phyloP scores from a whole-genome alignment of 2,888 invertebrate genomes.

The Bombyx huttoni region DNA sequence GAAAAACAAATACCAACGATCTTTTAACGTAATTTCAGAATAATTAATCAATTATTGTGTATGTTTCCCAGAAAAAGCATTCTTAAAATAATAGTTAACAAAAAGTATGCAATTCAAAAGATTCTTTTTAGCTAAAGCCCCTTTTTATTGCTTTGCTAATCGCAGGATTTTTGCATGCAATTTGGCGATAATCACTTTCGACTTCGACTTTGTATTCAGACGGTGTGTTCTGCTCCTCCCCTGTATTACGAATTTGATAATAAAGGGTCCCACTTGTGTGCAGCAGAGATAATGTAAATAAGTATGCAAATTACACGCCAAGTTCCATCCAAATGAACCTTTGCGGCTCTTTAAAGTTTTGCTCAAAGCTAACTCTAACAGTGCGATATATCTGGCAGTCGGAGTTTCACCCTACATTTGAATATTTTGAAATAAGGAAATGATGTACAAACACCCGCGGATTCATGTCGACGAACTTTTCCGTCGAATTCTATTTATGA shows the following conservation, averaged over 20 bases:
- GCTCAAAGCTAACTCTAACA: conserved; percentile 42
- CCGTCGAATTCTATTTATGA: conserved; percentile 36
- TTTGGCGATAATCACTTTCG: conserved; percentile 58
- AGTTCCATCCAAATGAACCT: conserved; percentile 68
- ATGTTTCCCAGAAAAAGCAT: background rate
- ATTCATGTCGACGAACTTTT: conserved; percentile 39
- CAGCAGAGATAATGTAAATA: conserved; percentile 72
- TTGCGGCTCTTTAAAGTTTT: conserved; percentile 62
- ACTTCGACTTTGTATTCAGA: conserved; percentile 60
- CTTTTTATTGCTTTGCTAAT: conserved; percentile 47
- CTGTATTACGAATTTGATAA: conserved; percentile 66
- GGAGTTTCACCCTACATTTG: conserved; percentile 24
- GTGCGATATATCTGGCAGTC: conserved; percentile 30
- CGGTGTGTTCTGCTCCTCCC: conserved; percentile 32
- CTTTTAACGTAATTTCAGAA: too few species aligned
- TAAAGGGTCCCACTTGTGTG: conserved; percentile 68
- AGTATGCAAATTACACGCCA: conserved; percentile 68
- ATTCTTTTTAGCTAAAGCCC: conserved; percentile 12
- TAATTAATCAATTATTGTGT: background rate
- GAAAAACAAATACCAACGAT: too few species aligned
- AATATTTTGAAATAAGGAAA: conserved; percentile 48
- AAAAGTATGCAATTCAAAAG: conserved; percentile 1
- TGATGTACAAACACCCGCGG: conserved; percentile 42
- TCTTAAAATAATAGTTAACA: background rate
- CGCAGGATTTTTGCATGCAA: conserved; percentile 47